Percentiles rank a stretch among this genome's conserved stretches.
phyloP scores from a whole-genome alignment of 2,888 invertebrate species.

The Polydrusus pterygomalis region DNA sequence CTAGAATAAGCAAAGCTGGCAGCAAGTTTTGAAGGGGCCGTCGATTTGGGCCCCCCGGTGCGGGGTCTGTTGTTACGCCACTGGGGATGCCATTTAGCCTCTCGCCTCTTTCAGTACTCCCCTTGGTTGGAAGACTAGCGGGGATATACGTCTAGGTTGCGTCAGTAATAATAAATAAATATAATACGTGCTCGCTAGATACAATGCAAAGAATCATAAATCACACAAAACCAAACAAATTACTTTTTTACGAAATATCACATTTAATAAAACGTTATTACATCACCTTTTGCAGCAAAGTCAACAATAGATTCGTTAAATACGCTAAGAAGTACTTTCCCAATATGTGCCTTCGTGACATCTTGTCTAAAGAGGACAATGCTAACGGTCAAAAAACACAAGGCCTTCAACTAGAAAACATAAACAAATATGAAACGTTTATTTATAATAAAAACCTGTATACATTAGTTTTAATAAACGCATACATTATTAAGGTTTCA shows the following conservation, averaged over 20 bases:
- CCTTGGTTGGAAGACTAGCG: too few relatives aligned
- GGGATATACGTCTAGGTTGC: too few relatives aligned
- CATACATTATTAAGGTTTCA: too few relatives aligned
- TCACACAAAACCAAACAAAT: neutral
- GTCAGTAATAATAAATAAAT: too few relatives aligned
- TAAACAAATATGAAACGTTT: constrained; percentile 13
- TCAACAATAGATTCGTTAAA: constrained; percentile 22
- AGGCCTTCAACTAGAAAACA: constrained; percentile 36
- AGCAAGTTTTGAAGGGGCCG: too few relatives aligned
- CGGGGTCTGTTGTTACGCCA: too few relatives aligned
- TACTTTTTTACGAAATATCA: constrained; percentile 12
- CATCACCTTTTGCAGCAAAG: constrained; percentile 24
- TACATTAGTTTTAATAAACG: neutral
- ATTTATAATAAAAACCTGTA: neutral
- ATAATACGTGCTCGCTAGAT: too few relatives aligned
- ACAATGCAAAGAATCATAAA: neutral
- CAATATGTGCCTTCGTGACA: constrained; percentile 16
- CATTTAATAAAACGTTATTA: neutral
- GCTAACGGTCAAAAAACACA: constrained; percentile 5
- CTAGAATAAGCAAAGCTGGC: too few relatives aligned
- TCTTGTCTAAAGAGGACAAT: constrained; percentile 4
- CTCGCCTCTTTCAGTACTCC: too few relatives aligned
- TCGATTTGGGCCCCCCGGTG: too few relatives aligned
- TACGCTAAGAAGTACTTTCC: constrained; percentile 26
- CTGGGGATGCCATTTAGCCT: too few relatives aligned